These are phyloP conservation scores for Valencia hispanica DNA, from an alignment of 2,797 vertebrate genomes.

Conservation along the genomic window DNA sequence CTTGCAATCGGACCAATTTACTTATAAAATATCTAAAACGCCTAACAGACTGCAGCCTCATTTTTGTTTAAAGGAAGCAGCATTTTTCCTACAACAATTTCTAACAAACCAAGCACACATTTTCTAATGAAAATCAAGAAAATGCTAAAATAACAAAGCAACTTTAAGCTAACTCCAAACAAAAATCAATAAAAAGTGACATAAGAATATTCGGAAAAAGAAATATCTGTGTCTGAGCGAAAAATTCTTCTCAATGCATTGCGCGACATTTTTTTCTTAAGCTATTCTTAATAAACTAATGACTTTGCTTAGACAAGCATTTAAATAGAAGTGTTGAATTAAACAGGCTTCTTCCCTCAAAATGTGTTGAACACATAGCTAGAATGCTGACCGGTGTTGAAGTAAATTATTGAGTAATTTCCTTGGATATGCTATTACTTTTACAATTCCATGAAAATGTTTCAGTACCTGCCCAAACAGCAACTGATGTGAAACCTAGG, in stretches of 20 bases:
- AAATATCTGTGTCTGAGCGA: background rate
- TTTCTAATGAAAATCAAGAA: background rate
- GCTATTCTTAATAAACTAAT: background rate
- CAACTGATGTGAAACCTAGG: background rate
- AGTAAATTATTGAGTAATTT: constrained; percentile 5
- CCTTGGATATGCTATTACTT: background rate
- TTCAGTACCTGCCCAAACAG: background rate
- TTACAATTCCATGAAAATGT: constrained; percentile 2
- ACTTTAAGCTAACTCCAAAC: background rate
- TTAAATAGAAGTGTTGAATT: background rate
- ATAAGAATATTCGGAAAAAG: background rate
- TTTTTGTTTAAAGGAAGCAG: too few species aligned
- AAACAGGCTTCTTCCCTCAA: background rate
- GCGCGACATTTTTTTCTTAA: background rate
- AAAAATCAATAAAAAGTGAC: background rate
- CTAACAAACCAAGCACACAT: background rate
- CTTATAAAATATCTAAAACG: too few species aligned
- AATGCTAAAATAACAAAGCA: background rate
- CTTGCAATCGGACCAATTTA: too few species aligned
- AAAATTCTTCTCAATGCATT: background rate
- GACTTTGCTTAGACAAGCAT: background rate
- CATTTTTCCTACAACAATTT: too few species aligned
- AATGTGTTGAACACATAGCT: too few species aligned
- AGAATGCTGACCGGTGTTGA: background rate
- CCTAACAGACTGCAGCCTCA: too few species aligned